Percentiles rank a stretch among this genome's conserved stretches.
Conservation (phyloP, 2,113 vertebrate species). For the Tyrannus savana region DNA sequence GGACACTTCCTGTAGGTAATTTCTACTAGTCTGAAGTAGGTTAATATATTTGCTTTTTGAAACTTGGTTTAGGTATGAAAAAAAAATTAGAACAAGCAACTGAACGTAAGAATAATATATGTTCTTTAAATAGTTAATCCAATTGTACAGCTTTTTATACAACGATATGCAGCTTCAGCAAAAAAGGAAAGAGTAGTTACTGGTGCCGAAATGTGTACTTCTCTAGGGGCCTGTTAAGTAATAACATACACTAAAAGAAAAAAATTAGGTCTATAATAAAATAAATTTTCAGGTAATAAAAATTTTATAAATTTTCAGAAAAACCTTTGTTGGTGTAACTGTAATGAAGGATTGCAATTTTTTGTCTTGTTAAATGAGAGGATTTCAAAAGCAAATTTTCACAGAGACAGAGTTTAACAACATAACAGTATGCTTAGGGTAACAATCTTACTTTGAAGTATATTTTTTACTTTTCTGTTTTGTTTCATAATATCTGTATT, state of each 20-base stretch:
- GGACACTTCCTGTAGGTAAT: neutral
- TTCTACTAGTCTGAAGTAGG: neutral
- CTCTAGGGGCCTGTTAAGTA: conserved; percentile 28
- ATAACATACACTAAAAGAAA: neutral
- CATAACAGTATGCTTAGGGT: neutral
- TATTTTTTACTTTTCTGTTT: neutral
- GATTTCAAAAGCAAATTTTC: neutral
- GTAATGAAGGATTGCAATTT: neutral
- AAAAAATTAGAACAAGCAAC: neutral
- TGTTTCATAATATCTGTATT: neutral
- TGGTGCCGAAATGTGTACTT: neutral
- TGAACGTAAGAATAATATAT: neutral
- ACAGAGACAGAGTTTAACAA: neutral
- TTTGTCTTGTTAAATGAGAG: neutral
- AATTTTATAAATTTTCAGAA: neutral
- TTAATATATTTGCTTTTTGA: neutral
- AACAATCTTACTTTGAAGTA: neutral
- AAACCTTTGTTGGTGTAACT: neutral
- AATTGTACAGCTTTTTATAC: neutral
- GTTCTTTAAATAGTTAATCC: neutral
- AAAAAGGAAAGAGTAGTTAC: neutral
- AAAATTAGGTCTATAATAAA: neutral
- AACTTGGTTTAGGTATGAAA: neutral
- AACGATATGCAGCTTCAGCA: neutral
- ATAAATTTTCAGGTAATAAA: conserved; percentile 19